Evolutionary conservation across 2,797 vertebrate species (phyloP).

Genomic region (Hemitrygon akajei): DNA sequence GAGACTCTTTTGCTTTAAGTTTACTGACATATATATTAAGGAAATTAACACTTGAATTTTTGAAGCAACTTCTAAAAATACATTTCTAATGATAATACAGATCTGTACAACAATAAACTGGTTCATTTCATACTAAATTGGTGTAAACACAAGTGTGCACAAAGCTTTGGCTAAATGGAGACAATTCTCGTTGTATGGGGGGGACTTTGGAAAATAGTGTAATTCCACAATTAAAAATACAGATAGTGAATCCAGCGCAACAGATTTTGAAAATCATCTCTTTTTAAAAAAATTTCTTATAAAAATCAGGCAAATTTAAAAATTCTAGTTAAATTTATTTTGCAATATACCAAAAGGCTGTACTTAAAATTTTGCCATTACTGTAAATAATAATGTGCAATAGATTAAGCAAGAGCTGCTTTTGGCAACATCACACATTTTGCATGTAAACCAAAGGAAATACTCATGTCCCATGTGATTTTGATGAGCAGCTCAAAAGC

Average conservation of each 20-base stretch:
- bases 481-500: slow-evolving; percentile 67
- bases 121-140: slow-evolving; percentile 8
- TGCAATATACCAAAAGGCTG: not conserved
- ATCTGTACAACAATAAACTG: not conserved
- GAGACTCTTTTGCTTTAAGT: not conserved
- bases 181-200: not conserved
- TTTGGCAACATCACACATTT: slow-evolving; percentile 53
- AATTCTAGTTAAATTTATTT: slow-evolving; percentile 25
- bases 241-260: not conserved
- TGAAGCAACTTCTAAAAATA: not conserved
- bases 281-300: not conserved
- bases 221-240: not conserved
- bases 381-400: slow-evolving; percentile 60
- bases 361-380: slow-evolving; percentile 48
- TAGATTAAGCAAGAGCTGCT: slow-evolving; percentile 58
- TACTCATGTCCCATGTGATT: slow-evolving; percentile 58
- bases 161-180: slow-evolving; percentile 26
- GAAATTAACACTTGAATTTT: slow-evolving; percentile 1
- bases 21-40: not conserved
- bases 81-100: not conserved
- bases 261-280: not conserved
- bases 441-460: slow-evolving; percentile 58
- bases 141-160: slow-evolving; percentile 16
- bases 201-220: slow-evolving; percentile 26
- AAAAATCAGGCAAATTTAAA: slow-evolving; percentile 30